Percentiles rank a stretch among this genome's conserved stretches.
These are phyloP conservation scores for Corythucha ciliata DNA, from an alignment of 2,888 invertebrate genomes.

Conservation along the genomic window DNA sequence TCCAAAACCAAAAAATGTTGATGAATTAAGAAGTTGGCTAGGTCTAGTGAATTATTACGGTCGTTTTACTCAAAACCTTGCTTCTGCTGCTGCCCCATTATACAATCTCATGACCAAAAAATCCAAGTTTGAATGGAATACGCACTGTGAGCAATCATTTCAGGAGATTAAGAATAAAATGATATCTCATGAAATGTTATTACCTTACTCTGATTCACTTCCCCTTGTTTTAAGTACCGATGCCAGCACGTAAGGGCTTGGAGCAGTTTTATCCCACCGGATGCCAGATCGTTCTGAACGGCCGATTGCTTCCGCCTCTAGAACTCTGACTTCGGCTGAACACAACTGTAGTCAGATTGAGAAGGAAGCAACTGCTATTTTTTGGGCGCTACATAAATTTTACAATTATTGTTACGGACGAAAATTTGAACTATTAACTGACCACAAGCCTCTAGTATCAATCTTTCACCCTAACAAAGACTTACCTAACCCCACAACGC, in stretches of 20 bases:
- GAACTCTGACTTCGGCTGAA: background rate
- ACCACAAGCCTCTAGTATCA: background rate
- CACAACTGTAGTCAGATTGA: background rate
- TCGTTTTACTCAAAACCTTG: background rate
- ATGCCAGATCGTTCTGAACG: no score
- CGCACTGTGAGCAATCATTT: background rate
- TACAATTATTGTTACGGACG: background rate
- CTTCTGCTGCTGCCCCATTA: background rate
- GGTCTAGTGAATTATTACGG: conserved; percentile 3
- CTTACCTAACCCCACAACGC: background rate
- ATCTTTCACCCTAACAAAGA: background rate
- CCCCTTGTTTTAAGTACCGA: background rate
- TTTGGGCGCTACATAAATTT: background rate
- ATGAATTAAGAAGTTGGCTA: background rate
- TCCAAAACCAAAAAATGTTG: background rate
- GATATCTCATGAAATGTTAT: background rate
- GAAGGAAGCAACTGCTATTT: background rate
- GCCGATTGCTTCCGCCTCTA: no score
- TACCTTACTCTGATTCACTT: background rate
- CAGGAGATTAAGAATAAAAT: background rate
- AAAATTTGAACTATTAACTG: background rate
- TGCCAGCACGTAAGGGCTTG: background rate
- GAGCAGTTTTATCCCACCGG: background rate
- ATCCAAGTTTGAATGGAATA: background rate
- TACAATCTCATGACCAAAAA: conserved; percentile 1